Conservation (phyloP, 2,888 invertebrate genomes). For the Caenorhabditis sp. region DNA sequence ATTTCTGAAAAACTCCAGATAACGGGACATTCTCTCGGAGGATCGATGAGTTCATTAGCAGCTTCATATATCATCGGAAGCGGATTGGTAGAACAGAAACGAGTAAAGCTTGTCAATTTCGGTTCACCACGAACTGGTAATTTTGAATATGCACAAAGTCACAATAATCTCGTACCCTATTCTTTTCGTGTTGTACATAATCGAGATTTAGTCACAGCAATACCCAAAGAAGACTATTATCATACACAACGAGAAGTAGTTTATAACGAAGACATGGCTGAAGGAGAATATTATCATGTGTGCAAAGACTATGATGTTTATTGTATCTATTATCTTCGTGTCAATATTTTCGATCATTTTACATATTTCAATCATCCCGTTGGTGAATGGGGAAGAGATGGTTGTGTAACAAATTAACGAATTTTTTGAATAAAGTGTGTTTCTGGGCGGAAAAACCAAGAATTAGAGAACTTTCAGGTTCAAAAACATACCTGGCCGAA, state of each 20-base stretch:
- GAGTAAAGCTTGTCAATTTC: neutral
- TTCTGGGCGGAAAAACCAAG: neutral
- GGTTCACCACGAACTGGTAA: neutral
- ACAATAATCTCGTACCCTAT: neutral
- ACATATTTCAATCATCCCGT: neutral
- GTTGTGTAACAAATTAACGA: neutral
- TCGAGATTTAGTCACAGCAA: neutral
- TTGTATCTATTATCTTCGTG: neutral
- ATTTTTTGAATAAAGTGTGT: neutral
- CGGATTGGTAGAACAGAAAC: neutral
- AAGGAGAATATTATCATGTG: neutral
- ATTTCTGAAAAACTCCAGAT: no score
- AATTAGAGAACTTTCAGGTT: no score
- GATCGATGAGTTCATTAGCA: neutral
- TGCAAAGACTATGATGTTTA: neutral
- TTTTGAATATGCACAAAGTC: neutral
- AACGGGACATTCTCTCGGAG: neutral
- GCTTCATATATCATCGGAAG: neutral
- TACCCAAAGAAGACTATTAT: neutral
- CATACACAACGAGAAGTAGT: neutral
- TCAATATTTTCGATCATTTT: neutral
- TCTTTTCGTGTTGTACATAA: neutral
- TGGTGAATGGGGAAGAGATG: neutral
- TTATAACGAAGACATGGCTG: neutral
- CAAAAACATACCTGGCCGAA: no score